Evolutionary conservation across 2,113 vertebrate species (phyloP).

Genomic region (Muscicapa adusta): DNA sequence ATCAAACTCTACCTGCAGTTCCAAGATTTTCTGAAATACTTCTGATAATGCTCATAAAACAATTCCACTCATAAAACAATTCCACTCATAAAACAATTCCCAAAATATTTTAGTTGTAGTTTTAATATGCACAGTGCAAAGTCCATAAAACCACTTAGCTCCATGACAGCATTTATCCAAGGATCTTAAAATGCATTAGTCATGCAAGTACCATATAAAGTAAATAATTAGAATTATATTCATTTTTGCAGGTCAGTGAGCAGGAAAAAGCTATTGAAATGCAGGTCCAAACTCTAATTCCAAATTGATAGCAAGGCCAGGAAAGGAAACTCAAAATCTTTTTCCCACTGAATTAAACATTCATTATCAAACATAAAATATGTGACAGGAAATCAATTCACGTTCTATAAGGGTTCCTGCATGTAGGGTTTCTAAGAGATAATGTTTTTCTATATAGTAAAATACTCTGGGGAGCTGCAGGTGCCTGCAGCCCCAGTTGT

Average conservation of each 20-base stretch:
- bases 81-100: not conserved
- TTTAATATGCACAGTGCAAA: not conserved
- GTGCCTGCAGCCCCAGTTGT: not conserved
- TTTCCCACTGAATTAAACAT: not conserved
- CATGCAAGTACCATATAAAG: not conserved
- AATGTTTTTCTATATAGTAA: rapidly evolving
- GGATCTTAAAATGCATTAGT: not conserved
- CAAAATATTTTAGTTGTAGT: not conserved
- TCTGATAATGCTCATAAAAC: not conserved
- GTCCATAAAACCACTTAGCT: not conserved
- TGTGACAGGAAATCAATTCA: not conserved
- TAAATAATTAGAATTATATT: not conserved
- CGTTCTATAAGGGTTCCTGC: not conserved
- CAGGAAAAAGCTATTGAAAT: not conserved
- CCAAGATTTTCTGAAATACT: not conserved
- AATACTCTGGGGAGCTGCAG: not conserved
- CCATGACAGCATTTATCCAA: not conserved
- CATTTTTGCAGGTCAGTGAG: not conserved
- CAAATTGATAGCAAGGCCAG: not conserved
- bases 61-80: not conserved
- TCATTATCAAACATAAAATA: not conserved
- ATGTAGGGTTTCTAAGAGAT: not conserved
- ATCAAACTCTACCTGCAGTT: not conserved
- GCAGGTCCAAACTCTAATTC: not conserved
- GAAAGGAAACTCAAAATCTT: not conserved